phyloP scores from a whole-genome alignment of 2,113 vertebrate genomes.

The Cyanoramphus novaezelandiae region DNA sequence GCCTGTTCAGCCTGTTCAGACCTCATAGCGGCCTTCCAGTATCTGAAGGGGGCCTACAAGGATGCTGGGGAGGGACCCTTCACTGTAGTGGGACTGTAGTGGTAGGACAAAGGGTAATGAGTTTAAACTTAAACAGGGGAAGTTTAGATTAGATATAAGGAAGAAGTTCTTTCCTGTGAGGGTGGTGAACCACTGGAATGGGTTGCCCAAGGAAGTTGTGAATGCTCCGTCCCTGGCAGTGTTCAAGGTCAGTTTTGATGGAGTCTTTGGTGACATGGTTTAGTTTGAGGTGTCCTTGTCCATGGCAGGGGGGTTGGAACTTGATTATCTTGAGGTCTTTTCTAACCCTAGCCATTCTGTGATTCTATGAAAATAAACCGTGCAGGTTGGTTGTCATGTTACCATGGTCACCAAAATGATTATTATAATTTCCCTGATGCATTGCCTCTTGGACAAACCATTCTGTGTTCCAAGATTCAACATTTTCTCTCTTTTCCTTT shows the following conservation, averaged over 20 bases:
- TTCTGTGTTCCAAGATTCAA: background rate
- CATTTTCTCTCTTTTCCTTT: background rate
- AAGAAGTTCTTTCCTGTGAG: background rate
- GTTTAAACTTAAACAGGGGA: background rate
- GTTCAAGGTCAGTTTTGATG: background rate
- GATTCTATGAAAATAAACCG: background rate
- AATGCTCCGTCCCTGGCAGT: background rate
- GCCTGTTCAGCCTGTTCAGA: background rate
- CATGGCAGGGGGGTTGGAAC: background rate
- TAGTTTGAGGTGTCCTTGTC: background rate
- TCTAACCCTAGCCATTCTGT: background rate
- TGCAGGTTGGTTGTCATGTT: background rate
- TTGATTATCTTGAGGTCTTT: background rate
- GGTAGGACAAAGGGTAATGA: background rate
- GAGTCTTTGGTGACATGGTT: background rate
- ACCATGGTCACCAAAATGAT: background rate
- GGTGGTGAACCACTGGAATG: background rate
- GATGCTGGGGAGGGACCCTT: background rate
- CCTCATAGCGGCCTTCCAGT: background rate
- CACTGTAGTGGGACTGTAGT: background rate
- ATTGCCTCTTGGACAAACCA: background rate
- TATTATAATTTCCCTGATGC: background rate
- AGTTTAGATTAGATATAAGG: background rate
- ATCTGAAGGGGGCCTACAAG: background rate
- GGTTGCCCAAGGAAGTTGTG: background rate